These are phyloP conservation scores for Montipora sp. DNA, from an alignment of 64 coral and sea anemone genomes.

Conservation along the genomic window DNA sequence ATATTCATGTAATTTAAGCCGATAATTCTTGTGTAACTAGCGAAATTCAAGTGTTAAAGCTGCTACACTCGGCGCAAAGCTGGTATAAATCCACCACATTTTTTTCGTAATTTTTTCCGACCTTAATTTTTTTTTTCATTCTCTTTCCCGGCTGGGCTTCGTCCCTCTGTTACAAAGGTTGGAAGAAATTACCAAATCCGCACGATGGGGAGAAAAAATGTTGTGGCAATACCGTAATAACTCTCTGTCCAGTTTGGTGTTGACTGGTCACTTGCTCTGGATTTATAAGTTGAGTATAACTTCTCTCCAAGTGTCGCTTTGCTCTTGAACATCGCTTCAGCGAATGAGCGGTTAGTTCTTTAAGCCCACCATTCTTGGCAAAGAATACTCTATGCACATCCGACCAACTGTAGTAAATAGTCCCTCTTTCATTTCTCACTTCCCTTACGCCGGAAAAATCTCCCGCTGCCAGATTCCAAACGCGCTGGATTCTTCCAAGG, in stretches of 20 bases:
- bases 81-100: background rate
- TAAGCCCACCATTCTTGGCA: conserved; percentile 66
- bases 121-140: background rate
- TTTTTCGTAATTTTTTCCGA: background rate
- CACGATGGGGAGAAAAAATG: background rate
- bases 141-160: background rate
- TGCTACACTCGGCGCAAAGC: too few relatives aligned
- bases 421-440: conserved; percentile 72
- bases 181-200: background rate
- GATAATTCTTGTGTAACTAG: background rate
- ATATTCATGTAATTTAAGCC: too few relatives aligned
- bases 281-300: conserved; percentile 44
- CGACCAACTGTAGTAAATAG: conserved; percentile 85
- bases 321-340: conserved; percentile 87
- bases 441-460: conserved; percentile 62
- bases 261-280: background rate
- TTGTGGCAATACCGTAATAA: conserved; percentile 8
- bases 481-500: conserved; percentile 68
- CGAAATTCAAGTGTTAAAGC: too few relatives aligned
- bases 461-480: conserved; percentile 72
- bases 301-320: conserved; percentile 80
- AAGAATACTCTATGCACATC: conserved; percentile 77
- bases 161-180: background rate
- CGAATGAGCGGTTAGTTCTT: conserved; percentile 56
- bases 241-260: background rate